Percentiles rank a stretch among this genome's conserved stretches.
Conservation (phyloP, 1,140 invertebrate genomes). For the Pseudomyrmex concolor region DNA sequence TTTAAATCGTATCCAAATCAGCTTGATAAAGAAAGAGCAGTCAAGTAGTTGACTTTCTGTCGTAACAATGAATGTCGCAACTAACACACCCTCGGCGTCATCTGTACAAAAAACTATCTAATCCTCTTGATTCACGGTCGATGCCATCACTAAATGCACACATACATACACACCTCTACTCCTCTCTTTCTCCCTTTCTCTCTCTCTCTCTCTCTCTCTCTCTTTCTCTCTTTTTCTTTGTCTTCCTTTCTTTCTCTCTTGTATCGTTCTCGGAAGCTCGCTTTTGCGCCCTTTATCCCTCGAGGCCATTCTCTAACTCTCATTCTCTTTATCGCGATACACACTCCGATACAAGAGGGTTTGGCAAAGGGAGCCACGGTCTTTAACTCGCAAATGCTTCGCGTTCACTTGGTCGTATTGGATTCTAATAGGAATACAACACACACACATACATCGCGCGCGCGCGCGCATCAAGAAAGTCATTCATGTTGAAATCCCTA, state of each 20-base stretch:
- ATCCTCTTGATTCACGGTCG: constrained; percentile 49
- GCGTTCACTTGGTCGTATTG: constrained; percentile 79
- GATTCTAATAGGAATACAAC: constrained; percentile 77
- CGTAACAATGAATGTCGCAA: constrained; percentile 36
- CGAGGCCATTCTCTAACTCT: constrained; percentile 7
- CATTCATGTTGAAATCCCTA: constrained; percentile 50
- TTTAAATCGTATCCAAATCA: constrained; percentile 3
- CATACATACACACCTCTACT: constrained; percentile 8
- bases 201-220: not conserved
- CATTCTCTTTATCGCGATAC: constrained; percentile 27
- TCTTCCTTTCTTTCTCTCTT: not conserved
- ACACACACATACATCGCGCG: no score
- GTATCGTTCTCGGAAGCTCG: not conserved
- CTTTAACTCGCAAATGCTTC: constrained; percentile 79
- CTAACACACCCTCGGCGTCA: constrained; percentile 34
- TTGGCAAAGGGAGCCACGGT: constrained; percentile 77
- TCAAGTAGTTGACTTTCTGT: constrained; percentile 31
- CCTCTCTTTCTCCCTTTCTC: not conserved
- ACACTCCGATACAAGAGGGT: constrained; percentile 40
- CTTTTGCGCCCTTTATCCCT: constrained; percentile 43
- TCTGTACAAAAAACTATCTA: constrained; percentile 55
- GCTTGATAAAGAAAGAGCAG: constrained; percentile 43
- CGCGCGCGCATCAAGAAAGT: constrained; percentile 12
- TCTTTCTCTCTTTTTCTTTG: no score
- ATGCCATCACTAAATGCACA: constrained; percentile 45